Percentiles rank a stretch among this genome's conserved stretches.
These are phyloP conservation scores for Drosophila mojavensis DNA, from an alignment of 1,140 invertebrate genomes.

Conservation along the genomic window DNA sequence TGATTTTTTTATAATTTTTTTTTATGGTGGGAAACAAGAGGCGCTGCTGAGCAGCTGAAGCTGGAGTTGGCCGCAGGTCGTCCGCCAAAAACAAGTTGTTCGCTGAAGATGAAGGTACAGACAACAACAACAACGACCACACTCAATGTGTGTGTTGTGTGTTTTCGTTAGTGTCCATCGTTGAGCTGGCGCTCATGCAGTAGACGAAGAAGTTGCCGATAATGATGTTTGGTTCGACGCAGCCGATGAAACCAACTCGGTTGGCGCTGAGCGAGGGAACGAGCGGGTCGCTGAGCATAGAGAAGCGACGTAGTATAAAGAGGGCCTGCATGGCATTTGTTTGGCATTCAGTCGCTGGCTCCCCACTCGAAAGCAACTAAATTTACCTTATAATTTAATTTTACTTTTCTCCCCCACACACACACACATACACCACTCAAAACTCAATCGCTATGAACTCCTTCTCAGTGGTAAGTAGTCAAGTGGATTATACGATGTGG, in stretches of 20 bases:
- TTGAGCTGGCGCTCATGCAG: conserved; percentile 43
- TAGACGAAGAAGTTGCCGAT: conserved; percentile 53
- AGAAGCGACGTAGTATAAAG: conserved; percentile 77
- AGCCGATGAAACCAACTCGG: conserved; percentile 22
- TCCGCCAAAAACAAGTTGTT: conserved; percentile 60
- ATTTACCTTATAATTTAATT: conserved; percentile 80
- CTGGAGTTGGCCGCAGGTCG: conserved; percentile 36
- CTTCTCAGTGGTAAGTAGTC: conserved; percentile 84
- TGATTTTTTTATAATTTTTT: conserved; percentile 24
- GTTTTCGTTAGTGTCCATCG: conserved; percentile 40
- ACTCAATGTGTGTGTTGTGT: conserved; percentile 24
- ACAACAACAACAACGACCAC: conserved; percentile 4
- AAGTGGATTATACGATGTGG: conserved; percentile 28
- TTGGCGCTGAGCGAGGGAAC: neutral
- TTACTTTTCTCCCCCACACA: conserved; percentile 67
- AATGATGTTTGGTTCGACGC: conserved; percentile 48
- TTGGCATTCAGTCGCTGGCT: conserved; percentile 84
- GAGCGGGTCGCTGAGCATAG: conserved; percentile 12
- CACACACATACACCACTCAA: conserved; percentile 64
- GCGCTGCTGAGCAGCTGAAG: conserved; percentile 16
- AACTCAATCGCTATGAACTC: conserved; percentile 83
- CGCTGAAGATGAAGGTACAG: conserved; percentile 63
- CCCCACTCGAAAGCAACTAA: conserved; percentile 83
- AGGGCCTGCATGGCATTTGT: conserved; percentile 65
- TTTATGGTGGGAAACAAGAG: conserved; percentile 65